Conservation (phyloP, 2,888 invertebrate genomes). For the Troides helena region DNA sequence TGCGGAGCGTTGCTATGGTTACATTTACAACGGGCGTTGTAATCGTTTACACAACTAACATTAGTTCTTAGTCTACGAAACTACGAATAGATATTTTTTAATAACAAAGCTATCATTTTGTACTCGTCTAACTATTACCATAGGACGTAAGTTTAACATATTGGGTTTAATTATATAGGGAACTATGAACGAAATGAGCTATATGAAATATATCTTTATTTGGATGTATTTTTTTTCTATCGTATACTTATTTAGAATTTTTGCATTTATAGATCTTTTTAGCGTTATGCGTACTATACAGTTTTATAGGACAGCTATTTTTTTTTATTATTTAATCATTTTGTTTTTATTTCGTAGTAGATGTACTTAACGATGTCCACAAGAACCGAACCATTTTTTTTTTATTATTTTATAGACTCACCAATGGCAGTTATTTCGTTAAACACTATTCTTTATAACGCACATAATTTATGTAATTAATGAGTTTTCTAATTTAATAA, state of each 20-base stretch:
- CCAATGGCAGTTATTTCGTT: slow-evolving; percentile 52
- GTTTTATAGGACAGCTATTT: slow-evolving; percentile 57
- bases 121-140: slow-evolving; percentile 79
- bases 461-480: slow-evolving; percentile 77
- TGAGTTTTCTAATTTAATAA: slow-evolving; percentile 76
- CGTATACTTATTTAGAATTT: slow-evolving; percentile 73
- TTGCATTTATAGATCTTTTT: slow-evolving; percentile 79
- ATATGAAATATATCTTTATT: slow-evolving; percentile 59
- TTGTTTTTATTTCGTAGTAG: slow-evolving; percentile 47
- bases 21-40: slow-evolving; percentile 41
- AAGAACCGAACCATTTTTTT: slow-evolving; percentile 61
- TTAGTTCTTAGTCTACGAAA: slow-evolving; percentile 76
- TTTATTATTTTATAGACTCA: slow-evolving; percentile 50
- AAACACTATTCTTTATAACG: slow-evolving; percentile 65
- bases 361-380: slow-evolving; percentile 73
- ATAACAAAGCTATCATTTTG: slow-evolving; percentile 77
- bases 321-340: slow-evolving; percentile 44
- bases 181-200: slow-evolving; percentile 74
- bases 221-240: slow-evolving; percentile 76
- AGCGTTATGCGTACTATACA: slow-evolving; percentile 57
- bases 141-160: slow-evolving; percentile 76
- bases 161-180: slow-evolving; percentile 67
- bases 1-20: slow-evolving; percentile 41
- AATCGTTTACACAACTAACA: slow-evolving; percentile 75
- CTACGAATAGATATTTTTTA: slow-evolving; percentile 71